phyloP scores from a whole-genome alignment of 2,888 invertebrate genomes.

The Chymomyza fuscimana region DNA sequence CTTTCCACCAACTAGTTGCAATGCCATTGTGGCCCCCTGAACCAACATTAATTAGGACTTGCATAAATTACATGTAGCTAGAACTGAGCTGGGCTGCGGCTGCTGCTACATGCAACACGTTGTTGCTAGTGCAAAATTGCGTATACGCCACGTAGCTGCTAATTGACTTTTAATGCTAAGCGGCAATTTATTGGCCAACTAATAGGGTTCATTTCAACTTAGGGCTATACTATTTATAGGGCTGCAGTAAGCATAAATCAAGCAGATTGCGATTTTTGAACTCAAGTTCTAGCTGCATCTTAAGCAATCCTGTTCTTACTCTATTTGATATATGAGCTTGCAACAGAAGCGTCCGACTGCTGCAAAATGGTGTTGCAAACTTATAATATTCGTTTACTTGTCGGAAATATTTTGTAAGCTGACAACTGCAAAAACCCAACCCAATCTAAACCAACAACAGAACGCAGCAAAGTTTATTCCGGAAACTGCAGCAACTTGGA shows the following conservation, averaged over 20 bases:
- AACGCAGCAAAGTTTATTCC: conserved; percentile 1
- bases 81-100: conserved; percentile 6
- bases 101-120: conserved; percentile 20
- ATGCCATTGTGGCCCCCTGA: neutral
- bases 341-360: neutral
- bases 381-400: conserved; percentile 10
- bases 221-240: neutral
- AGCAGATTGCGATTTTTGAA: neutral
- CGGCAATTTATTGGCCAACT: conserved; percentile 49
- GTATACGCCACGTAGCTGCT: conserved; percentile 50
- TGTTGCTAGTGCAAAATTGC: conserved; percentile 34
- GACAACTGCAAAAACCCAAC: conserved; percentile 18
- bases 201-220: neutral
- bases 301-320: conserved; percentile 13
- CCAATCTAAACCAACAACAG: neutral
- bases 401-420: conserved; percentile 18
- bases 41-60: conserved; percentile 55
- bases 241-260: conserved; percentile 29
- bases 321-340: conserved; percentile 21
- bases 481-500: conserved; percentile 15
- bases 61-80: conserved; percentile 56
- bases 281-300: conserved; percentile 1
- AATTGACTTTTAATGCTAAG: conserved; percentile 66
- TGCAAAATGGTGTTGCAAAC: conserved; percentile 16
- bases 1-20: neutral